A percentile compares a stretch with the other conserved stretches of the same genome.
These are phyloP conservation scores for Drosophila pseudotakahashii DNA, from an alignment of 2,888 invertebrate species.

Conservation along the genomic window DNA sequence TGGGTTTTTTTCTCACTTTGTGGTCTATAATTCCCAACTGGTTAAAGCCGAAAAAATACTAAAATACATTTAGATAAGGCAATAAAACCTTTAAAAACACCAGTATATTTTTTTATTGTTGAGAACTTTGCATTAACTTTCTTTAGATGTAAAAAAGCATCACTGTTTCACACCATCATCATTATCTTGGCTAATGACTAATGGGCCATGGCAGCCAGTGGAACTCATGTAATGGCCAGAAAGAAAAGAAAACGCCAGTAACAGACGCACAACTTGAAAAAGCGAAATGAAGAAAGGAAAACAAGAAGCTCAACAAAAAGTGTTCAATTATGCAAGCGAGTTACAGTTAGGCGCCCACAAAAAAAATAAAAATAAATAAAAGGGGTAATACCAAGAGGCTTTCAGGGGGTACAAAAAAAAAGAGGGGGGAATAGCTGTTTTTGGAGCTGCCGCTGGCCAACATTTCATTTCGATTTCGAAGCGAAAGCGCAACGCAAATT, in stretches of 20 bases:
- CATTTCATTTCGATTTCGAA: constrained; percentile 46
- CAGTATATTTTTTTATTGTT: too few species aligned
- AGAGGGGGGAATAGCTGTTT: constrained; percentile 4
- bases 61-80: too few species aligned
- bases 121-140: constrained; percentile 1
- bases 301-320: constrained; percentile 32
- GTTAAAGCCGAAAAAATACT: neutral
- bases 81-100: too few species aligned
- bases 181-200: constrained; percentile 40
- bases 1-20: neutral
- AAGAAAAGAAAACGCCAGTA: constrained; percentile 19
- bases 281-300: constrained; percentile 33
- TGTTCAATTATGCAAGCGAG: constrained; percentile 62
- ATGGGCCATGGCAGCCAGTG: constrained; percentile 36
- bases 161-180: constrained; percentile 38
- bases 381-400: constrained; percentile 4
- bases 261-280: constrained; percentile 25
- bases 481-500: constrained; percentile 69
- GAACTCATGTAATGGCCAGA: constrained; percentile 50
- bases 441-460: constrained; percentile 38
- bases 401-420: neutral
- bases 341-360: constrained; percentile 41
- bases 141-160: constrained; percentile 1
- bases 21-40: neutral
- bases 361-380: constrained; percentile 8